These are phyloP conservation scores for Trichopoda pennipes DNA, from an alignment of 2,888 invertebrate species.

Conservation along the genomic window DNA sequence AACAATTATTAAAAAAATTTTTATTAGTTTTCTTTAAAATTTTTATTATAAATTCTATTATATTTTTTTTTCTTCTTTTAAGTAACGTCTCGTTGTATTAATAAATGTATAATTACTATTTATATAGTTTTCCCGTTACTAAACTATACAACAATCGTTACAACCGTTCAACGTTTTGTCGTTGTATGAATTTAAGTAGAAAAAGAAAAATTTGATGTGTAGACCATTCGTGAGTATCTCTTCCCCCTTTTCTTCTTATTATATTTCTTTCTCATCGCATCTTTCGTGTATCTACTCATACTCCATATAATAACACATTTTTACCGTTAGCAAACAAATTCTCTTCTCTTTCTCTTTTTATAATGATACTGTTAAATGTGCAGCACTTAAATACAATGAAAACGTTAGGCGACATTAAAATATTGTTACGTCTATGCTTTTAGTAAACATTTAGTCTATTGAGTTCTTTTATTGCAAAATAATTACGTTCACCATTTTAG, in stretches of 20 bases:
- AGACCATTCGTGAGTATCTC: slow-evolving; percentile 28
- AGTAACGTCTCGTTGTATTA: slow-evolving; percentile 60
- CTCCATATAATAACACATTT: slow-evolving; percentile 25
- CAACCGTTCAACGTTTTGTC: slow-evolving; percentile 63
- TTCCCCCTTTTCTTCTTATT: slow-evolving; percentile 2
- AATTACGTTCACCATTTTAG: no score
- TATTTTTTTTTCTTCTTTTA: slow-evolving; percentile 28
- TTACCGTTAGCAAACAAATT: slow-evolving; percentile 20
- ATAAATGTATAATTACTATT: slow-evolving; percentile 29
- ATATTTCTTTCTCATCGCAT: slow-evolving; percentile 11
- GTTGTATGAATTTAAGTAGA: slow-evolving; percentile 61
- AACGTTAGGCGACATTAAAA: neutral
- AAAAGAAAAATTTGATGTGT: slow-evolving; percentile 49
- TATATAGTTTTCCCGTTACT: slow-evolving; percentile 61
- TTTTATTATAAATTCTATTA: slow-evolving; percentile 15
- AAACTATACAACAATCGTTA: slow-evolving; percentile 57
- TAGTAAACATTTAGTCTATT: no score
- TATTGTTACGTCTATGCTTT: no score
- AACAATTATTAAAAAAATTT: neutral
- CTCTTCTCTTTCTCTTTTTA: slow-evolving; percentile 43
- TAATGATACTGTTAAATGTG: slow-evolving; percentile 3
- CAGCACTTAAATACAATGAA: slow-evolving; percentile 17
- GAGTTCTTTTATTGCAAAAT: no score
- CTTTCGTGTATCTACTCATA: slow-evolving; percentile 2
- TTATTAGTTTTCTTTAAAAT: neutral